Evolutionary conservation across 2,797 vertebrate species (phyloP).

Genomic region (Phoxinus dragarum): DNA sequence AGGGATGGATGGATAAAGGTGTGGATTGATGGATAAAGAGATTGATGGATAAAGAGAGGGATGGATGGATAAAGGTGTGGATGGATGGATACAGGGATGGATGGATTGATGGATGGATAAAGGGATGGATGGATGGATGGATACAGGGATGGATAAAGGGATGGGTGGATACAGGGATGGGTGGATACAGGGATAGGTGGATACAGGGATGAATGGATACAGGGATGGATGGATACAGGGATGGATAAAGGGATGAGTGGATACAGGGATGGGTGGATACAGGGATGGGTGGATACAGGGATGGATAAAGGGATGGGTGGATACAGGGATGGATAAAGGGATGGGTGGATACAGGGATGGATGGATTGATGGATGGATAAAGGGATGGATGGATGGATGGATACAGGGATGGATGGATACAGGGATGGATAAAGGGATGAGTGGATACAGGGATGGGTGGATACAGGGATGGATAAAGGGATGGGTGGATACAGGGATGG

Average conservation of each 20-base stretch:
- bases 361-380: too few species aligned
- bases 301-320: not conserved
- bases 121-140: too few species aligned
- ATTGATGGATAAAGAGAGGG: not conserved
- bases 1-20: not conserved
- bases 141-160: not conserved
- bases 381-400: not conserved
- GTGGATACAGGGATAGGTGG: too few species aligned
- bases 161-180: too few species aligned
- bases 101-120: too few species aligned
- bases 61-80: too few species aligned
- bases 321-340: too few species aligned
- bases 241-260: not conserved
- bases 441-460: not conserved
- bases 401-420: too few species aligned
- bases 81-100: too few species aligned
- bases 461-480: accelerated
- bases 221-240: not conserved
- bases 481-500: too few species aligned
- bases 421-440: not conserved
- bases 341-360: not conserved
- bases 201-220: not conserved
- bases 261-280: not conserved
- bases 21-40: too few species aligned
- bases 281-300: too few species aligned